Conservation (phyloP, 1,140 invertebrate species). For the Muscidifurax raptorellus region DNA sequence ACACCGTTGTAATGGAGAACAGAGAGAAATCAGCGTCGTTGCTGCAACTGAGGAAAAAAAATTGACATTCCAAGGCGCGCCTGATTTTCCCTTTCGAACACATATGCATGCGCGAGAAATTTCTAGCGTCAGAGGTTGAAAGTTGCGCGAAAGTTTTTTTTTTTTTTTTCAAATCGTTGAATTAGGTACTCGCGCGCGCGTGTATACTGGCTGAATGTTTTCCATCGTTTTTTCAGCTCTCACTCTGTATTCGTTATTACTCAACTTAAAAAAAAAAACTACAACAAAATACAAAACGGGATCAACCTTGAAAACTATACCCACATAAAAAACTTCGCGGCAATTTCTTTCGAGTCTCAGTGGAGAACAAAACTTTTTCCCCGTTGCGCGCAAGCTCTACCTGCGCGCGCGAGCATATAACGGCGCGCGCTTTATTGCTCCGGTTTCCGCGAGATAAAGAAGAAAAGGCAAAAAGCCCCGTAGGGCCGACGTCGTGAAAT, state of each 20-base stretch:
- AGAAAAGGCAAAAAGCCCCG: neutral
- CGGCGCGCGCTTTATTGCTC: slow-evolving; percentile 1
- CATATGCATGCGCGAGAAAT: neutral
- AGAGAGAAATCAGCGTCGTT: slow-evolving; percentile 23
- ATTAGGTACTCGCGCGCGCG: no score
- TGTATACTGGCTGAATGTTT: no score
- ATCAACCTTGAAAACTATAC: neutral
- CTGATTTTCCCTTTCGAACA: slow-evolving; percentile 30
- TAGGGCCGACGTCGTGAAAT: no score
- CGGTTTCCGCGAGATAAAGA: neutral
- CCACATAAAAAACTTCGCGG: neutral
- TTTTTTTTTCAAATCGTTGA: slow-evolving; percentile 8
- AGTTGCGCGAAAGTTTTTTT: slow-evolving; percentile 35
- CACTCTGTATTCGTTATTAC: no score
- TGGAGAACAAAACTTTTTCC: neutral
- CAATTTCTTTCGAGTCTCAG: neutral
- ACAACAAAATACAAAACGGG: neutral
- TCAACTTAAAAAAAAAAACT: neutral
- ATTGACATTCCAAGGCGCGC: neutral
- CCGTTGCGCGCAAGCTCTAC: neutral
- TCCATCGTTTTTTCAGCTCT: no score
- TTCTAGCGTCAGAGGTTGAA: slow-evolving; percentile 40
- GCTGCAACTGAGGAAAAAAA: neutral
- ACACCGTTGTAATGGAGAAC: neutral
- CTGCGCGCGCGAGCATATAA: neutral